Percentiles rank a stretch among this genome's conserved stretches.
phyloP scores from a whole-genome alignment of 2,888 invertebrate genomes.

The Coelopa pilipes region DNA sequence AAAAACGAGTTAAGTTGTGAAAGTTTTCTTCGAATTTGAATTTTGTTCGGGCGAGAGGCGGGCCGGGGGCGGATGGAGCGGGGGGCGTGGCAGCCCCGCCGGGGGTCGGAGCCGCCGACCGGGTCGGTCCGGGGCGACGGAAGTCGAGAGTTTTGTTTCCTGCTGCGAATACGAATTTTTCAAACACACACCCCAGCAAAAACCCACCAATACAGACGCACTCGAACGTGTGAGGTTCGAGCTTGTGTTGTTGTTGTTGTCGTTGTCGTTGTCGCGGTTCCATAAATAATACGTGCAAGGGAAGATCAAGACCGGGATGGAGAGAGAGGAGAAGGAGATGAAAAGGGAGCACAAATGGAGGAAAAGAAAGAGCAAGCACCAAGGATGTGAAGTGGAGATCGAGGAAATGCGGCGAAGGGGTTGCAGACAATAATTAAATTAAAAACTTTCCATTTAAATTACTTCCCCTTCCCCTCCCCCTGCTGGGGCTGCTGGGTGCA shows the following conservation, averaged over 20 bases:
- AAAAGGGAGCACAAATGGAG: too few species aligned
- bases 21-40: conserved; percentile 29
- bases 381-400: too few species aligned
- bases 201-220: background rate
- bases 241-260: background rate
- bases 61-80: background rate
- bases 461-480: too few species aligned
- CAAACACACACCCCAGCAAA: background rate
- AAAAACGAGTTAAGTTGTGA: conserved; percentile 32
- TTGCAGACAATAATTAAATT: conserved; percentile 13
- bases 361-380: too few species aligned
- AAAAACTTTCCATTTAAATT: conserved; percentile 11
- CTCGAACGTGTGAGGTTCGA: background rate
- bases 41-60: background rate
- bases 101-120: too few species aligned
- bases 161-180: conserved; percentile 27
- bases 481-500: too few species aligned
- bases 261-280: background rate
- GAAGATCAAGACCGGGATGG: background rate
- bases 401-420: background rate
- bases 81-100: background rate
- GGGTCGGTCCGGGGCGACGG: conserved; percentile 9
- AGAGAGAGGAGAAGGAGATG: too few species aligned
- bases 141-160: conserved; percentile 33
- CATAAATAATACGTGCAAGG: background rate